Evolutionary conservation across 2,113 vertebrate genomes (phyloP).

Genomic region (Caretta caretta): DNA sequence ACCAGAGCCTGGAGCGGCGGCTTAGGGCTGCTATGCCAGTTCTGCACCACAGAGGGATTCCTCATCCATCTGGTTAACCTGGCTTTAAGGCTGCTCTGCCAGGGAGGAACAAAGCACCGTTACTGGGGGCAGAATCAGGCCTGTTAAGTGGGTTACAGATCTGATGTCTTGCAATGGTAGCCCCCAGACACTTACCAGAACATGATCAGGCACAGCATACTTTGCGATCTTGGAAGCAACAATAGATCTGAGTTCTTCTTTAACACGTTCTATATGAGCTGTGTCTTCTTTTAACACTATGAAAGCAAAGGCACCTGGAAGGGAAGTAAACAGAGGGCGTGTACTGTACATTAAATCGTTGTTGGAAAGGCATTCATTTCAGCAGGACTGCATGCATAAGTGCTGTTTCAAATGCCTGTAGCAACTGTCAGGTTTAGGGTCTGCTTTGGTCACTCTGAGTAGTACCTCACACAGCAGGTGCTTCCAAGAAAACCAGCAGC

Average conservation of each 20-base stretch:
- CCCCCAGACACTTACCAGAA: slow-evolving; percentile 84
- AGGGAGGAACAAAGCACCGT: not conserved
- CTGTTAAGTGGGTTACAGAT: not conserved
- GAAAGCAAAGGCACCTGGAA: slow-evolving; percentile 91
- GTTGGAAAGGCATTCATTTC: not conserved
- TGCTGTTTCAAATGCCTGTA: not conserved
- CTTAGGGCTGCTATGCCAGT: not conserved
- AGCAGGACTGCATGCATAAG: not conserved
- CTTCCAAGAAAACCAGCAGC: not conserved
- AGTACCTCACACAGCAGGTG: not conserved
- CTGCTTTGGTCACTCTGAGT: not conserved
- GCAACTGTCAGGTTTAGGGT: not conserved
- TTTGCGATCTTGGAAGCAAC: slow-evolving; percentile 91
- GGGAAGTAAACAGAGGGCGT: not conserved
- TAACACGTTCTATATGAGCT: slow-evolving; percentile 54
- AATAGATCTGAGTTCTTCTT: slow-evolving; percentile 82
- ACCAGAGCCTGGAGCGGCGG: not conserved
- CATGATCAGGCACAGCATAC: slow-evolving; percentile 91
- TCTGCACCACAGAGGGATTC: not conserved
- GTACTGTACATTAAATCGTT: not conserved
- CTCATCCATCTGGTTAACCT: not conserved
- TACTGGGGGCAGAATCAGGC: not conserved
- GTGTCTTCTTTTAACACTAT: slow-evolving; percentile 86
- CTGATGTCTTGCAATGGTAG: not conserved
- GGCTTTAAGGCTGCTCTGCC: not conserved